phyloP scores from a whole-genome alignment of 2,113 vertebrate species.

The Pandion haliaetus region DNA sequence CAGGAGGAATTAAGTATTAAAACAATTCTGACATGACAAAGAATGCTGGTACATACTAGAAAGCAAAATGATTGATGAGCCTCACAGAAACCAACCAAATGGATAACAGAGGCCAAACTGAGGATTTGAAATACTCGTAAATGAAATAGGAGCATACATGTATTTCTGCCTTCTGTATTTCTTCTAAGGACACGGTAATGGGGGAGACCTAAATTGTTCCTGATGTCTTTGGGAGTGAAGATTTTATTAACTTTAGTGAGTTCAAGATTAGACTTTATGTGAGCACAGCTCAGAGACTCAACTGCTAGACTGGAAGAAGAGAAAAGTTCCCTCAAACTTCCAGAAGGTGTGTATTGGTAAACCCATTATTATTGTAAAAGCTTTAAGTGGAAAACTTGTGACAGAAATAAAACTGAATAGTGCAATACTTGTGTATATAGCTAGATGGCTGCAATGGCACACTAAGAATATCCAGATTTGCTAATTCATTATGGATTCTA shows the following conservation, averaged over 20 bases:
- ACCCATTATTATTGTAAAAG: neutral
- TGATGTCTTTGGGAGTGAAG: neutral
- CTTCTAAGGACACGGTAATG: neutral
- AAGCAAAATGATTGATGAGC: neutral
- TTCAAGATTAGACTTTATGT: neutral
- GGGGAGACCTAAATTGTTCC: neutral
- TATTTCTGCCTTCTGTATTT: neutral
- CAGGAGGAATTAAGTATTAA: neutral
- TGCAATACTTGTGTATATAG: neutral
- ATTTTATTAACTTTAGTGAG: neutral
- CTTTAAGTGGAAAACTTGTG: neutral
- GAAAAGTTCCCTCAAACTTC: neutral
- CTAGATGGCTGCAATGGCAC: constrained; percentile 62
- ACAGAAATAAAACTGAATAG: neutral
- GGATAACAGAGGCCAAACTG: neutral
- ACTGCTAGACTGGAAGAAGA: neutral
- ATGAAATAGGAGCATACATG: neutral
- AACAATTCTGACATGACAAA: neutral
- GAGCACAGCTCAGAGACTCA: neutral
- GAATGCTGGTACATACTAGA: neutral
- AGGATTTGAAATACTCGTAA: neutral
- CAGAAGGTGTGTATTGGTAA: neutral
- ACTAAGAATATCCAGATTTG: neutral
- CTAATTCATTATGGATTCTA: neutral
- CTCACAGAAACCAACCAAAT: neutral